Percentiles rank a stretch among this genome's conserved stretches.
Evolutionary conservation across 2,113 vertebrate species (phyloP).

Genomic region (Pangasianodon gigas): DNA sequence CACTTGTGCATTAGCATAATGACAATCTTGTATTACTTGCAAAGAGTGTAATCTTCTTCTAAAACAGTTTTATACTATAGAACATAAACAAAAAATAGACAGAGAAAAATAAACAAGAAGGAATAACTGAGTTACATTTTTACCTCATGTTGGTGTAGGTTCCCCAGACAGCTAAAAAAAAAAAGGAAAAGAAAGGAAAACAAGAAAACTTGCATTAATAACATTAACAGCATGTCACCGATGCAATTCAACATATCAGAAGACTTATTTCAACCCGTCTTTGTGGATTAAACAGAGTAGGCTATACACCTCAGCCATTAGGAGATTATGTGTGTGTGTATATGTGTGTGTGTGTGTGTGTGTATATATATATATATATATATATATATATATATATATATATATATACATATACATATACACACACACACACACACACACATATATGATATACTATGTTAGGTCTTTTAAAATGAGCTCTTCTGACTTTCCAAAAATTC

Average conservation of each 20-base stretch:
- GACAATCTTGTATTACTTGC: not conserved
- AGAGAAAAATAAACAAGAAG: not conserved
- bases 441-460: not conserved
- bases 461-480: not conserved
- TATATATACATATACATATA: too few species aligned
- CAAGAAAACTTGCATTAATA: not conserved
- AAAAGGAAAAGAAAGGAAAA: not conserved
- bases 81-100: not conserved
- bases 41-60: not conserved
- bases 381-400: too few species aligned
- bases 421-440: too few species aligned
- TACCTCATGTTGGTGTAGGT: slow-evolving; percentile 79
- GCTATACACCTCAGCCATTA: not conserved
- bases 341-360: too few species aligned
- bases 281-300: not conserved
- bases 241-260: not conserved
- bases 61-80: not conserved
- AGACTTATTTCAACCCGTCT: not conserved
- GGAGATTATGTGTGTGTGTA: too few species aligned
- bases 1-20: not conserved
- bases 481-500: not conserved
- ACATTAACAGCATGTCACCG: not conserved
- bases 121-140: slow-evolving; percentile 7
- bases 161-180: slow-evolving; percentile 78
- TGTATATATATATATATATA: too few species aligned